These are phyloP conservation scores for Drosophila fulvimacula DNA, from an alignment of 2,888 invertebrate genomes.

Conservation along the genomic window DNA sequence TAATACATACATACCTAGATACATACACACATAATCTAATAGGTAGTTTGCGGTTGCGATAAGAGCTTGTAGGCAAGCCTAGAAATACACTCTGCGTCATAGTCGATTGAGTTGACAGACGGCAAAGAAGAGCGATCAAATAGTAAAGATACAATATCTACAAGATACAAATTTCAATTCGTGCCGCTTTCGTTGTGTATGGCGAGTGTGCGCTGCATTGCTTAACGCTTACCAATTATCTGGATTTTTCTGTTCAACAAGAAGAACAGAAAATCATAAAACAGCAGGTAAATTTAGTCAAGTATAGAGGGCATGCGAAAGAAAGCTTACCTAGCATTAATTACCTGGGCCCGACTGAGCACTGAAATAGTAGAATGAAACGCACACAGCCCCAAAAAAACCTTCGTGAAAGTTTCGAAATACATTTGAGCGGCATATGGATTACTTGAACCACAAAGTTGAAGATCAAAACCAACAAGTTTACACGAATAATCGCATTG, in stretches of 20 bases:
- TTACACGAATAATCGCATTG: not conserved
- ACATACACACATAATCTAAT: not conserved
- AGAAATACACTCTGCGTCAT: constrained; percentile 8
- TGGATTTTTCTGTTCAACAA: constrained; percentile 4
- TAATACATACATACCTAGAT: not conserved
- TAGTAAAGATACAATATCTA: constrained; percentile 22
- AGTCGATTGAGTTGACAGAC: constrained; percentile 1
- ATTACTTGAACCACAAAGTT: constrained; percentile 36
- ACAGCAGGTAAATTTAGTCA: constrained; percentile 65
- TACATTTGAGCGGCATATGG: constrained; percentile 38
- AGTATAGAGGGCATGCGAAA: constrained; percentile 49
- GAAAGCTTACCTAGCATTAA: constrained; percentile 32
- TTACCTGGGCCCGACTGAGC: constrained; percentile 13
- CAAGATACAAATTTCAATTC: constrained; percentile 22
- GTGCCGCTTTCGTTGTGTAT: constrained; percentile 37
- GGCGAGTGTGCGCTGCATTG: constrained; percentile 22
- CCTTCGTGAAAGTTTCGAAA: constrained; percentile 63
- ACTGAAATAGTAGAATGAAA: constrained; percentile 22
- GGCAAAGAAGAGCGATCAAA: constrained; percentile 22
- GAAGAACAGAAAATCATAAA: constrained; percentile 12
- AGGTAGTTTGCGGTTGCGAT: constrained; percentile 17
- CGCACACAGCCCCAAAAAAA: constrained; percentile 15
- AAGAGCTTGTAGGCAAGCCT: constrained; percentile 24
- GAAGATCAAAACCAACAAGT: constrained; percentile 33
- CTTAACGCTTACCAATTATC: constrained; percentile 20